phyloP scores from a whole-genome alignment of 2,888 invertebrate species.

The Phania funesta region DNA sequence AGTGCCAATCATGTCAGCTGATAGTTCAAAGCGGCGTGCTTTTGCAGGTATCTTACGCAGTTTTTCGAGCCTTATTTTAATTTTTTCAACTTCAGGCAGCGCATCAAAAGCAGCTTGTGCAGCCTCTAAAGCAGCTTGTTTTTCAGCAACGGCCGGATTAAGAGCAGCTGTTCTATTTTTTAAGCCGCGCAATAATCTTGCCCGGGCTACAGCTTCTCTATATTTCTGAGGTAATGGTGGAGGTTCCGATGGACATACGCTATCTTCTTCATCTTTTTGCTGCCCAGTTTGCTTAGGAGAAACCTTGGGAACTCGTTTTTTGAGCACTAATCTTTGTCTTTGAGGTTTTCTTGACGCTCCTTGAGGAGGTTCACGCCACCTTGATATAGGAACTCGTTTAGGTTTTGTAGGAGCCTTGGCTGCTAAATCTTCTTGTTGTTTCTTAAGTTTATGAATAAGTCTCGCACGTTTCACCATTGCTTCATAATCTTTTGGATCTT shows the following conservation, averaged over 20 bases:
- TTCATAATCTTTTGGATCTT: slow-evolving; percentile 54
- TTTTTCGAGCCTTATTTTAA: slow-evolving; percentile 45
- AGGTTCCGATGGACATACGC: background rate
- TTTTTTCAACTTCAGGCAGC: slow-evolving; percentile 39
- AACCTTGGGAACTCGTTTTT: slow-evolving; percentile 13
- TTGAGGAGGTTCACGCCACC: background rate
- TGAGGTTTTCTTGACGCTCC: background rate
- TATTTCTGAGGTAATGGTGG: slow-evolving; percentile 38
- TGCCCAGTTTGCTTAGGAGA: no score
- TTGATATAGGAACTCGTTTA: slow-evolving; percentile 29
- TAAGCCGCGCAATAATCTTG: slow-evolving; percentile 42
- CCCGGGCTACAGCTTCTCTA: slow-evolving; percentile 38
- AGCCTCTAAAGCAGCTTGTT: slow-evolving; percentile 12
- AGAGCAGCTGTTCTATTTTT: slow-evolving; percentile 42
- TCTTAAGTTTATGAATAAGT: slow-evolving; percentile 35
- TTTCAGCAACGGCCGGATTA: slow-evolving; percentile 39
- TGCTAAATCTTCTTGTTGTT: background rate
- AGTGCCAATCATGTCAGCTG: slow-evolving; percentile 44
- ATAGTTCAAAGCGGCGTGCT: slow-evolving; percentile 14
- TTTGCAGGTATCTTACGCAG: background rate
- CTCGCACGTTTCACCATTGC: slow-evolving; percentile 38
- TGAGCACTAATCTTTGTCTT: slow-evolving; percentile 9
- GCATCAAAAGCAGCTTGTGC: slow-evolving; percentile 35
- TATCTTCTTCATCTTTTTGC: background rate
- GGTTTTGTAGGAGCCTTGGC: background rate